A percentile compares a stretch with the other conserved stretches of the same genome.
Conservation (phyloP, 2,113 vertebrate genomes). For the Anarrhichthys ocellatus region DNA sequence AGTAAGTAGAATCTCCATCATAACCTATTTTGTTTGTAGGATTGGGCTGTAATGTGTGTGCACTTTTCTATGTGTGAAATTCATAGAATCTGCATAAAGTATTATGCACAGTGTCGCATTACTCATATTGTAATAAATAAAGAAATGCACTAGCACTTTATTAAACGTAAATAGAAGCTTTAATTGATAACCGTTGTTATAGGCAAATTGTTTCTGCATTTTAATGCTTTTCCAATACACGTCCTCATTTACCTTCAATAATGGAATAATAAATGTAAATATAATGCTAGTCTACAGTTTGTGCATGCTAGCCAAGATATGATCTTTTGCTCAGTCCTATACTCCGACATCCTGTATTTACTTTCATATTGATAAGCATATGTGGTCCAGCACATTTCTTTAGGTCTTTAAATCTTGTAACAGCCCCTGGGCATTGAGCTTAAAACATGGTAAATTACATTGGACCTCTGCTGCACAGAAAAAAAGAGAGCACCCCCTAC, state of each 20-base stretch:
- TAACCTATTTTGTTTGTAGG: background rate
- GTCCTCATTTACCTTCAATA: background rate
- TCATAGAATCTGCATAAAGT: background rate
- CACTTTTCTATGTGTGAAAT: background rate
- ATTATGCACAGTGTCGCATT: background rate
- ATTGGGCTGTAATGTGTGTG: background rate
- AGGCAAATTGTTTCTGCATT: background rate
- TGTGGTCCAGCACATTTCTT: slow-evolving; percentile 49
- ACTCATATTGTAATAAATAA: background rate
- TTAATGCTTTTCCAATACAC: background rate
- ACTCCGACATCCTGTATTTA: background rate
- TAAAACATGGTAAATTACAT: slow-evolving; percentile 64
- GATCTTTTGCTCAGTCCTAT: background rate
- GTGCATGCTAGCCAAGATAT: background rate
- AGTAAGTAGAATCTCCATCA: background rate
- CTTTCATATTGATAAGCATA: slow-evolving; percentile 30
- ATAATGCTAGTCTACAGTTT: background rate
- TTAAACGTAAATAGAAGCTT: background rate
- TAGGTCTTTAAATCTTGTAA: slow-evolving; percentile 60
- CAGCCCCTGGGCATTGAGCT: slow-evolving; percentile 55
- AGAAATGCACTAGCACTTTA: background rate
- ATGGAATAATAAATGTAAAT: background rate
- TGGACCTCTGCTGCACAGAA: slow-evolving; percentile 53
- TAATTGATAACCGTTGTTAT: background rate
- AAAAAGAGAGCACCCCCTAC: slow-evolving; percentile 20